Percentiles rank a stretch among this genome's conserved stretches.
phyloP scores from a whole-genome alignment of 2,113 vertebrate genomes.

The Entelurus aequoreus region DNA sequence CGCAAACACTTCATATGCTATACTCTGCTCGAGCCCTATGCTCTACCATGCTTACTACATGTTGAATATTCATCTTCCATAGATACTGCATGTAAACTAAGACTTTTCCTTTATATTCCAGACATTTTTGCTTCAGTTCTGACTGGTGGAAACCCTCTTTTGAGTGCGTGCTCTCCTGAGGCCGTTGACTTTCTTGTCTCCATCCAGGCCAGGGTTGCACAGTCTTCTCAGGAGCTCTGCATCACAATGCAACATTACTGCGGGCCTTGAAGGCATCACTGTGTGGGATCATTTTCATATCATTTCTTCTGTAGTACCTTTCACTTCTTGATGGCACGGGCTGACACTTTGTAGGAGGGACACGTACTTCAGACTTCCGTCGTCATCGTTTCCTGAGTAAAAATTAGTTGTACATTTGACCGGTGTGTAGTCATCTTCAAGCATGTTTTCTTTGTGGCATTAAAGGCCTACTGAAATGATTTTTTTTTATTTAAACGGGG shows the following conservation, averaged over 20 bases:
- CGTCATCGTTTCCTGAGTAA: conserved; percentile 40
- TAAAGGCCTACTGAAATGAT: too few relatives aligned
- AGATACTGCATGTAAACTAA: too few relatives aligned
- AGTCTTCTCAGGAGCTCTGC: conserved; percentile 63
- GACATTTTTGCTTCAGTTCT: conserved; percentile 29
- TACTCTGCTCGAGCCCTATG: too few relatives aligned
- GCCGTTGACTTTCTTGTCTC: conserved; percentile 26
- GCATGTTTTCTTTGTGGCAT: too few relatives aligned
- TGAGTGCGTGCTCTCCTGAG: conserved; percentile 26
- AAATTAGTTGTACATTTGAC: background rate
- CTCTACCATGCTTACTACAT: too few relatives aligned
- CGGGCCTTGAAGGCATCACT: background rate
- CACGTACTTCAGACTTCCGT: conserved; percentile 53
- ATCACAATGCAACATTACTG: background rate
- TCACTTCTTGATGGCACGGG: conserved; percentile 58
- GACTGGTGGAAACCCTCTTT: conserved; percentile 20
- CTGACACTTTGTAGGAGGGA: conserved; percentile 53
- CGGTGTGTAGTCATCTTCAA: too few relatives aligned
- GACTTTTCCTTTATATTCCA: background rate
- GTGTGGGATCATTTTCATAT: too few relatives aligned
- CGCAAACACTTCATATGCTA: too few relatives aligned
- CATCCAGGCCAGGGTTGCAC: conserved; percentile 46
- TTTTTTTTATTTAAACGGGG: too few relatives aligned
- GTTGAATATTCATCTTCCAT: too few relatives aligned
- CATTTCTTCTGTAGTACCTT: conserved; percentile 37